Percentiles rank a stretch among this genome's conserved stretches.
Evolutionary conservation across 2,888 invertebrate species (phyloP).

Genomic region (Cephus pulcher): DNA sequence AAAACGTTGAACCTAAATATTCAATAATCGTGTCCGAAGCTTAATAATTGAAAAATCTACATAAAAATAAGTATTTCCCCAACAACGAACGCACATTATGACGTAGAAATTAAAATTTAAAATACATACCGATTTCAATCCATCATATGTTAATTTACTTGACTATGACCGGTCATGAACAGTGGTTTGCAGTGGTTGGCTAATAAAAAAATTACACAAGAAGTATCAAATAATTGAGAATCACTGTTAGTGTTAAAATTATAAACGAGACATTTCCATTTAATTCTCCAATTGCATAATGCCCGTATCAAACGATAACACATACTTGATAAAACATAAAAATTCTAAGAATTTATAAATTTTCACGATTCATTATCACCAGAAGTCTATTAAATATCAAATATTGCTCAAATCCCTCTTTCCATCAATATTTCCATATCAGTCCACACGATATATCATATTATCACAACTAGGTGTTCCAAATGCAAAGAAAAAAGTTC

Average conservation of each 20-base stretch:
- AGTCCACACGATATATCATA: background rate
- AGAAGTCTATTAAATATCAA: background rate
- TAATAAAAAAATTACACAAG: background rate
- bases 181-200: background rate
- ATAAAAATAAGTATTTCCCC: background rate
- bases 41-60: background rate
- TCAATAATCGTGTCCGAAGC: background rate
- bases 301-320: background rate
- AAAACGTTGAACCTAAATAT: background rate
- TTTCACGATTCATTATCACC: background rate
- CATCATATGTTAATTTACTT: background rate
- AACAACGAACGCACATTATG: background rate
- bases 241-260: background rate
- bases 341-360: background rate
- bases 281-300: background rate
- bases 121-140: background rate
- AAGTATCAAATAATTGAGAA: background rate
- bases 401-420: background rate
- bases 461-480: background rate
- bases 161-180: background rate
- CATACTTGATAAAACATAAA: too few species aligned
- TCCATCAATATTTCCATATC: background rate
- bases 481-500: background rate
- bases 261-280: background rate
- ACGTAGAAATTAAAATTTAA: background rate